phyloP scores from a whole-genome alignment of 2,797 vertebrate species.

The Thamnophis elegans region DNA sequence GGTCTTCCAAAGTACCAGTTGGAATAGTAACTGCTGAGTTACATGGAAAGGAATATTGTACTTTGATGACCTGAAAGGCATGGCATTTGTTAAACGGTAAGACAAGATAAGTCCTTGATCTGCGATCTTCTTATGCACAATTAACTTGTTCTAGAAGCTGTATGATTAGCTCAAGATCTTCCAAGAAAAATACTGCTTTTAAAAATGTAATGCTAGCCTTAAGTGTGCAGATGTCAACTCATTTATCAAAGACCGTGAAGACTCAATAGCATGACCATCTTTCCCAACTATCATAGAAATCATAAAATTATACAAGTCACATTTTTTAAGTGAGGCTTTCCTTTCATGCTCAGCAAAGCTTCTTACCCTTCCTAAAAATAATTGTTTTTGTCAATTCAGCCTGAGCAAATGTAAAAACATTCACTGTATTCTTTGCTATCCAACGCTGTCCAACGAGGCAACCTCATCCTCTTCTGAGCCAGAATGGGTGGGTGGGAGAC shows the following conservation, averaged over 20 bases:
- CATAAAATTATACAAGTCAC: not conserved
- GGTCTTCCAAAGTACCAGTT: not conserved
- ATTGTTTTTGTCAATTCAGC: not conserved
- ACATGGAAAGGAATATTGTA: no score
- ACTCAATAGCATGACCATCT: not conserved
- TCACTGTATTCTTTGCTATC: not conserved
- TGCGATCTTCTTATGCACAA: not conserved
- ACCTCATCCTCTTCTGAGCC: not conserved
- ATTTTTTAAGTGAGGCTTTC: not conserved
- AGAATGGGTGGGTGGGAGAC: not conserved
- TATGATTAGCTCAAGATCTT: not conserved
- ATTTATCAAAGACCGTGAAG: not conserved
- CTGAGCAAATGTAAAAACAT: not conserved
- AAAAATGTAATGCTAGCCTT: not conserved
- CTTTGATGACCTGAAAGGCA: not conserved
- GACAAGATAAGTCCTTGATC: not conserved
- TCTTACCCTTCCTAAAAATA: not conserved
- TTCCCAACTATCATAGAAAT: not conserved
- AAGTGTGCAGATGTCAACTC: not conserved
- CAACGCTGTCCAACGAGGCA: not conserved
- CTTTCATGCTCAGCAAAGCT: not conserved
- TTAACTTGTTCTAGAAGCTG: no score
- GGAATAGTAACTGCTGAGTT: not conserved
- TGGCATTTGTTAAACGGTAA: not conserved
- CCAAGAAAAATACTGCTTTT: not conserved